phyloP scores from a whole-genome alignment of 2,888 invertebrate species.

The Cryptus armator region DNA sequence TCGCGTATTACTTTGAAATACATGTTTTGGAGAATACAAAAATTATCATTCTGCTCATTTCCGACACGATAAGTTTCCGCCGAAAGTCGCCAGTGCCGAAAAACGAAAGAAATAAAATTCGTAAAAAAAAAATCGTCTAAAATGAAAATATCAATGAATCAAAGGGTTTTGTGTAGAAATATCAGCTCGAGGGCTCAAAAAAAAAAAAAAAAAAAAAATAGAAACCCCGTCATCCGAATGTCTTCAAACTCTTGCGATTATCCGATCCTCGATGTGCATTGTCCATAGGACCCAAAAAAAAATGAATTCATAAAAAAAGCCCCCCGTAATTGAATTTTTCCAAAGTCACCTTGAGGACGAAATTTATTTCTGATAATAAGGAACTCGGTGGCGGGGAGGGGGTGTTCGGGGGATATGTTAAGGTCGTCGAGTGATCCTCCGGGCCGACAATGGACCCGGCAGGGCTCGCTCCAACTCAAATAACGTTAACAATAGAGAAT shows the following conservation, averaged over 20 bases:
- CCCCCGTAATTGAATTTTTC: neutral
- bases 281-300: neutral
- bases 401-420: neutral
- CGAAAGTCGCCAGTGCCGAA: too few relatives aligned
- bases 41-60: too few relatives aligned
- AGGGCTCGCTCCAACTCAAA: conserved; percentile 59
- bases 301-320: neutral
- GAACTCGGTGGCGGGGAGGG: neutral
- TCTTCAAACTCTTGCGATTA: neutral
- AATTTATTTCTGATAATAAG: conserved; percentile 44
- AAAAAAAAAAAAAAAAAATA: too few relatives aligned
- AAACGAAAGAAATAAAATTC: too few relatives aligned
- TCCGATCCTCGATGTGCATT: neutral
- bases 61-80: too few relatives aligned
- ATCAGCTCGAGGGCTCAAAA: too few relatives aligned
- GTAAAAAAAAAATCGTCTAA: too few relatives aligned
- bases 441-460: conserved; percentile 48
- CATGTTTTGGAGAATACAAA: too few relatives aligned
- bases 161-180: too few relatives aligned
- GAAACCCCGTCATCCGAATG: neutral
- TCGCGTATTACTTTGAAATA: too few relatives aligned
- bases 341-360: neutral
- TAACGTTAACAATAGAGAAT: conserved; percentile 64
- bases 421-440: conserved; percentile 39
- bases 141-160: too few relatives aligned